Conservation (phyloP, 2,888 invertebrate genomes). For the Nomada goodeniana region DNA sequence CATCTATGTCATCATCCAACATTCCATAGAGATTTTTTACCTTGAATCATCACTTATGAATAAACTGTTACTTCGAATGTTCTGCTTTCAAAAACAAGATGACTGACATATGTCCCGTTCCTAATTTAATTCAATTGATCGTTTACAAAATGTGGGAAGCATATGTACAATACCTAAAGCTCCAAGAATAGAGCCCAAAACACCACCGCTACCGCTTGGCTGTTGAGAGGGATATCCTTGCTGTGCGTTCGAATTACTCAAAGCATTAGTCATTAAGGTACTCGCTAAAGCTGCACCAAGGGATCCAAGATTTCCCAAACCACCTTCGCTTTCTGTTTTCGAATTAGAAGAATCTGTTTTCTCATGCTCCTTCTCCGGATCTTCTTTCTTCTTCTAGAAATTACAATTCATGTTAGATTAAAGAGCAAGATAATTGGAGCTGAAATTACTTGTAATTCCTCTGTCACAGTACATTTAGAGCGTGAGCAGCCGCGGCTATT, state of each 20-base stretch:
- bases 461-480: conserved; percentile 73
- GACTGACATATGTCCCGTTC: background rate
- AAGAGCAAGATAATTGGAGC: background rate
- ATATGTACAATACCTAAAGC: conserved; percentile 76
- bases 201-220: conserved; percentile 68
- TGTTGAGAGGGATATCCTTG: conserved; percentile 79
- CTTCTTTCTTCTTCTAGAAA: conserved; percentile 74
- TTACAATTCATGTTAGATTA: background rate
- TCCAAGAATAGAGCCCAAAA: conserved; percentile 81
- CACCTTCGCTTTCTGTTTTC: conserved; percentile 76
- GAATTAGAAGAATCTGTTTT: conserved; percentile 76
- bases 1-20: conserved; percentile 49
- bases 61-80: conserved; percentile 1
- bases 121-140: background rate
- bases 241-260: conserved; percentile 71
- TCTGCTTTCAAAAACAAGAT: background rate
- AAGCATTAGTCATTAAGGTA: conserved; percentile 78
- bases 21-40: conserved; percentile 17
- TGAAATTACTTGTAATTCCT: background rate
- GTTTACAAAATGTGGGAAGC: background rate
- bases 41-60: conserved; percentile 31
- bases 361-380: conserved; percentile 74
- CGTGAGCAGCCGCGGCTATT: conserved; percentile 81
- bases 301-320: conserved; percentile 78
- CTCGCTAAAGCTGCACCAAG: conserved; percentile 81